Evolutionary conservation across 2,113 vertebrate genomes (phyloP), one percentile per base, ranked within the genome.

Genomic region (Misgurnus mizolepis): DNA sequence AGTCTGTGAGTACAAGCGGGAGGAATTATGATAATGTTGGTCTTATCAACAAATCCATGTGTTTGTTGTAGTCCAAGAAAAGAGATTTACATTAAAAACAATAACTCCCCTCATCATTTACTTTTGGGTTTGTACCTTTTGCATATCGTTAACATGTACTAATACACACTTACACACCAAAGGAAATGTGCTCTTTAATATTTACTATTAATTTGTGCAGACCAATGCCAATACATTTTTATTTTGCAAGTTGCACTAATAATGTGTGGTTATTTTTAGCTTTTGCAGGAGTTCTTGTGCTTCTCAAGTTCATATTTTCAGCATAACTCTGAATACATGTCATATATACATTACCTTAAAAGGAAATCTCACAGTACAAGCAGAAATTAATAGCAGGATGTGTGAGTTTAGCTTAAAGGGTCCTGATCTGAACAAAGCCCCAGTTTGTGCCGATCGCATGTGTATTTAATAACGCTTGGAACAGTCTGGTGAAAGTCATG

Each of bases 381-480:
- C 34, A 4, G 11, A 76, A 53, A 66, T 65, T 40, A 66, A 66
- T 55, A 65, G 17, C 74, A 76, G 74, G 9, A 64, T 47, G 11
- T 49, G 73, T 76, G 60, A 17, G 73, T 76, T 66, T 76, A 18
- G 22, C 27, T 40, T 49, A 14, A 8, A 40, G 47, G 60, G 74
- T 55, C 17, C 47, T 76, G 62, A 55, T 76, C 47, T 18, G 14
- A 15, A 49, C 10, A 22, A 60, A 73, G 53, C 4, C 17, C 55
- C 0, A 14, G 58, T 75, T 64, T 75, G 72, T 49, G 58, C 72
- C 12, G 45, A 1, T 3, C 66, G 45, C 15, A 17, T 27, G 62
- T 76, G 74, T 76, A 40, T 76, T 65, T 76, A 55, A 66, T 76
- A 76, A 76, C 47, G 49, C 61, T 76, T 55, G 49, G 62, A 76